Evolutionary conservation across 2,888 invertebrate genomes (phyloP).

Genomic region (Lottia scabra): DNA sequence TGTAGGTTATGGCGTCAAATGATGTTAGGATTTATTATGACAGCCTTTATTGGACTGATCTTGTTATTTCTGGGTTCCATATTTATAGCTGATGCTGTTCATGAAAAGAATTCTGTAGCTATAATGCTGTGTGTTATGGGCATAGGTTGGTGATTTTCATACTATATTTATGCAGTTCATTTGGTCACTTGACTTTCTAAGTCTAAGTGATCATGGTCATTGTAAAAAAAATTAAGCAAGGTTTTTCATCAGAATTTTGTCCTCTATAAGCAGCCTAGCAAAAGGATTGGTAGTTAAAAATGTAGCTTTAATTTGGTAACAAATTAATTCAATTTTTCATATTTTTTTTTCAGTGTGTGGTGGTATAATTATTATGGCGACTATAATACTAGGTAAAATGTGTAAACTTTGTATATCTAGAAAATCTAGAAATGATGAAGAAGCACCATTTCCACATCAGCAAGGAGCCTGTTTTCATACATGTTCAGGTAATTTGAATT

Average conservation of each 20-base stretch:
- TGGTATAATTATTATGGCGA: slow-evolving; percentile 55
- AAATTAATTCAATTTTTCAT: not conserved
- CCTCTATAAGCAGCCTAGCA: too few species aligned
- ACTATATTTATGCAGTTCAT: too few species aligned
- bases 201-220: too few species aligned
- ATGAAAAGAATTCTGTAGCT: slow-evolving; percentile 53
- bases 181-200: too few species aligned
- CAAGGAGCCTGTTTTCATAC: slow-evolving; percentile 56
- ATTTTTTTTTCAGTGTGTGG: slow-evolving; percentile 54
- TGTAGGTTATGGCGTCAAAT: slow-evolving; percentile 55
- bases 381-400: slow-evolving; percentile 52
- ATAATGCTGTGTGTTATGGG: slow-evolving; percentile 64
- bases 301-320: too few species aligned
- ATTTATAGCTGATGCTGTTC: slow-evolving; percentile 55
- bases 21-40: slow-evolving; percentile 58
- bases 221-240: too few species aligned
- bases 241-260: too few species aligned
- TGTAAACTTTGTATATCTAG: slow-evolving; percentile 54
- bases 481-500: slow-evolving; percentile 50
- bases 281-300: too few species aligned
- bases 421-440: slow-evolving; percentile 30
- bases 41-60: slow-evolving; percentile 54
- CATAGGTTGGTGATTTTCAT: slow-evolving; percentile 46
- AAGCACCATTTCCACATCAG: slow-evolving; percentile 19
- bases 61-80: slow-evolving; percentile 57